Evolutionary conservation across 1,140 invertebrate genomes (phyloP).

Genomic region (Zaprionus vittiger): DNA sequence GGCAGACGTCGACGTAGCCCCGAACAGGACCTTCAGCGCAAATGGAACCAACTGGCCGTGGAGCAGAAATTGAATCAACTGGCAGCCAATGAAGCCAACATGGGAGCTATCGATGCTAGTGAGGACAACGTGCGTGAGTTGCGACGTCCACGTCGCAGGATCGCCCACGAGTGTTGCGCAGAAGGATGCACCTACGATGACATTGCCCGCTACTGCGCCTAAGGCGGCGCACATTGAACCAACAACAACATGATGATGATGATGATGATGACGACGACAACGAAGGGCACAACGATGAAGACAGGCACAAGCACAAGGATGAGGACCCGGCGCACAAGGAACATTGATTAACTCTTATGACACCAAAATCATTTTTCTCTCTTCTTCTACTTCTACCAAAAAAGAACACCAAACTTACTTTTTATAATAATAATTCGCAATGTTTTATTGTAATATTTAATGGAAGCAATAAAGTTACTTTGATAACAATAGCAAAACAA

Average conservation of each 20-base stretch:
- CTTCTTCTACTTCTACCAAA: slow-evolving; percentile 19
- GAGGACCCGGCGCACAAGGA: background rate
- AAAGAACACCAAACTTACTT: slow-evolving; percentile 34
- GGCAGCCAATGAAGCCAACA: background rate
- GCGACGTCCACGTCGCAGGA: slow-evolving; percentile 55
- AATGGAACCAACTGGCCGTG: slow-evolving; percentile 28
- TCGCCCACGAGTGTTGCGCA: slow-evolving; percentile 64
- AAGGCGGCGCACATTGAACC: slow-evolving; percentile 1
- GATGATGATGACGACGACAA: background rate
- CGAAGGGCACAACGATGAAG: background rate
- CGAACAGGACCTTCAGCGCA: slow-evolving; percentile 19
- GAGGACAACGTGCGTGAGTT: slow-evolving; percentile 30
- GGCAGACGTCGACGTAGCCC: slow-evolving; percentile 15
- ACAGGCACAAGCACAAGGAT: background rate
- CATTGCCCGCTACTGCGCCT: slow-evolving; percentile 60
- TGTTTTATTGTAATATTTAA: slow-evolving; percentile 79
- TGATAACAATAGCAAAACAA: slow-evolving; percentile 63
- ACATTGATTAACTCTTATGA: background rate
- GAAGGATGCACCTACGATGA: slow-evolving; percentile 73
- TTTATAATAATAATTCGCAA: slow-evolving; percentile 66
- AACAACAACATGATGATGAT: background rate
- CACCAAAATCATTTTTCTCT: slow-evolving; percentile 23
- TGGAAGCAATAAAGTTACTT: slow-evolving; percentile 79
- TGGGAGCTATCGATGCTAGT: background rate
- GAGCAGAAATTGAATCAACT: slow-evolving; percentile 13